A percentile compares a stretch with the other conserved stretches of the same genome.
These are phyloP conservation scores for Desmodus rotundus DNA, from an alignment of 2,113 vertebrate species.

Conservation along the genomic window DNA sequence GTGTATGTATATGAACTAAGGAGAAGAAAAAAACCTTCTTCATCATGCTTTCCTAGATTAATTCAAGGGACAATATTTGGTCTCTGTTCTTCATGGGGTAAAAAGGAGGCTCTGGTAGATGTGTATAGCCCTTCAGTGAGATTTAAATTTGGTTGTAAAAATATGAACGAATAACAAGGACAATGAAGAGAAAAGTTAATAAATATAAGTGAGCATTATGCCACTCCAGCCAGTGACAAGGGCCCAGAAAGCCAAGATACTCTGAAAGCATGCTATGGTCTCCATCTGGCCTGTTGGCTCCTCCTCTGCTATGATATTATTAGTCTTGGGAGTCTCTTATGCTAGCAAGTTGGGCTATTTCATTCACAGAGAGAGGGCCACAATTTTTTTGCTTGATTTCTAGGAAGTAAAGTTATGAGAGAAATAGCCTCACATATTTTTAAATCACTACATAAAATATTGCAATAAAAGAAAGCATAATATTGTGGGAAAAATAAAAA, in stretches of 20 bases:
- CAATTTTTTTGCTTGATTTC: neutral
- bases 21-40: neutral
- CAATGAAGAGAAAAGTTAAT: neutral
- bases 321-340: neutral
- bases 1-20: neutral
- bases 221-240: neutral
- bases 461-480: neutral
- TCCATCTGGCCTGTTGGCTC: neutral
- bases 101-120: neutral
- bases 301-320: rapidly evolving
- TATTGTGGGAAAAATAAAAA: neutral
- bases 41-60: neutral
- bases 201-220: neutral
- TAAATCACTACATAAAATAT: neutral
- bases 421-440: neutral
- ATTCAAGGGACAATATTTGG: neutral
- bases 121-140: neutral
- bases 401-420: neutral
- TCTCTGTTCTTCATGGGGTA: neutral
- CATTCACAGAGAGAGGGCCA: neutral
- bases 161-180: neutral
- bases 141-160: neutral
- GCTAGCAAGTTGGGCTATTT: neutral
- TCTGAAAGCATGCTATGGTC: neutral
- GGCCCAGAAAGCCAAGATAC: neutral